These are phyloP conservation scores for Macrotus californicus DNA, from an alignment of 2,113 vertebrate species.

Conservation along the genomic window DNA sequence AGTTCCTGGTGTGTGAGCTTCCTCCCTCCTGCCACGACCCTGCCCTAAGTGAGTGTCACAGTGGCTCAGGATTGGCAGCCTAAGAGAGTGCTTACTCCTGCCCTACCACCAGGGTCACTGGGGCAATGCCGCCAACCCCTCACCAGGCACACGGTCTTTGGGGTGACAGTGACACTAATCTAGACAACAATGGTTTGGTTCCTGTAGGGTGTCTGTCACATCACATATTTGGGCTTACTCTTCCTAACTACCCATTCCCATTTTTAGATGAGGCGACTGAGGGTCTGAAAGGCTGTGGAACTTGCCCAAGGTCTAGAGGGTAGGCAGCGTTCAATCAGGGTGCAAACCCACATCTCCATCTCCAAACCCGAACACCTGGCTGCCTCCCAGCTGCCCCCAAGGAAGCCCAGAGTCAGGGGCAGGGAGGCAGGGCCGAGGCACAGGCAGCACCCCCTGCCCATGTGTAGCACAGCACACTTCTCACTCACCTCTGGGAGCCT, in stretches of 20 bases:
- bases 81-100: neutral
- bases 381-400: neutral
- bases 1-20: neutral
- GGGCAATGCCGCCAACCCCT: neutral
- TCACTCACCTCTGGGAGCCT: neutral
- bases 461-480: too few relatives aligned
- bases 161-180: neutral
- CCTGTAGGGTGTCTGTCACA: neutral
- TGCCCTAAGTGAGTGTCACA: neutral
- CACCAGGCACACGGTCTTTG: neutral
- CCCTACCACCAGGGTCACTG: neutral
- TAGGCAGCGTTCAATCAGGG: neutral
- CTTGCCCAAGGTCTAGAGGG: neutral
- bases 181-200: neutral
- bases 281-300: too few relatives aligned
- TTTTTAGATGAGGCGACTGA: too few relatives aligned
- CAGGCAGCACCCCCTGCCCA: too few relatives aligned
- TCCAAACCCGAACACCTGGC: neutral
- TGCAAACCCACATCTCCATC: too few relatives aligned
- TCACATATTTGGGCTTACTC: neutral
- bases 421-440: too few relatives aligned
- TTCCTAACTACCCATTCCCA: neutral
- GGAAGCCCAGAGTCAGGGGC: neutral
- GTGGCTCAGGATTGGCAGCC: neutral
- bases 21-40: neutral